Evolutionary conservation across 2,888 invertebrate species (phyloP).

Genomic region (Tyria jacobaeae): DNA sequence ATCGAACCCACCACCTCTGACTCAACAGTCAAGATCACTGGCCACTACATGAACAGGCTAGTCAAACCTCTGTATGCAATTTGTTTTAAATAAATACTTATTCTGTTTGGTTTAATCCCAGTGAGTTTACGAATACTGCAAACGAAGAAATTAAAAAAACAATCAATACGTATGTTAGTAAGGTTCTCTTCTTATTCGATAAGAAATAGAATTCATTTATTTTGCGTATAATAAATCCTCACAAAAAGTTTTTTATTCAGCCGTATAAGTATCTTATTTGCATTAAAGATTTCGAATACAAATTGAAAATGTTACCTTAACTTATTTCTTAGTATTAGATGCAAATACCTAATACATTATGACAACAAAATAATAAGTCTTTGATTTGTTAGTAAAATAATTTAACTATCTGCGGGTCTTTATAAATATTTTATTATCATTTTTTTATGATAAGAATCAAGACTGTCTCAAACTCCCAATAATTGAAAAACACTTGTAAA

Average conservation of each 20-base stretch:
- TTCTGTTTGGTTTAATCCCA: no score
- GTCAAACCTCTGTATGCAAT: no score
- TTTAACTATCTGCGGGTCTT: not conserved
- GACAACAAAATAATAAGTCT: not conserved
- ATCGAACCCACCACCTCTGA: no score
- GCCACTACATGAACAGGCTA: no score
- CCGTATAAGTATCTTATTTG: not conserved
- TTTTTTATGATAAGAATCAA: no score
- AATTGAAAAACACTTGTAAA: no score
- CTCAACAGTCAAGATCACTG: no score
- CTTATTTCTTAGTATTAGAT: not conserved
- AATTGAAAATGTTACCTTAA: not conserved
- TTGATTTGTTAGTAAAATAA: not conserved
- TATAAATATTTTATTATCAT: not conserved
- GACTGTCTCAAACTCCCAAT: no score
- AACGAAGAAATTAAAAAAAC: no score
- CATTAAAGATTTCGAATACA: slow-evolving; percentile 1
- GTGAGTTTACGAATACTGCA: no score
- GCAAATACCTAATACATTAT: not conserved
- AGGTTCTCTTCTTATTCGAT: not conserved
- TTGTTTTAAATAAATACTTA: no score
- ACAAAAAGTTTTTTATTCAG: not conserved
- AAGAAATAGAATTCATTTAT: not conserved
- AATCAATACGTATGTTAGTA: no score
- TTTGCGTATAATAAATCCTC: not conserved